Conservation (phyloP, 1,140 invertebrate genomes). For the Microplitis mediator region DNA sequence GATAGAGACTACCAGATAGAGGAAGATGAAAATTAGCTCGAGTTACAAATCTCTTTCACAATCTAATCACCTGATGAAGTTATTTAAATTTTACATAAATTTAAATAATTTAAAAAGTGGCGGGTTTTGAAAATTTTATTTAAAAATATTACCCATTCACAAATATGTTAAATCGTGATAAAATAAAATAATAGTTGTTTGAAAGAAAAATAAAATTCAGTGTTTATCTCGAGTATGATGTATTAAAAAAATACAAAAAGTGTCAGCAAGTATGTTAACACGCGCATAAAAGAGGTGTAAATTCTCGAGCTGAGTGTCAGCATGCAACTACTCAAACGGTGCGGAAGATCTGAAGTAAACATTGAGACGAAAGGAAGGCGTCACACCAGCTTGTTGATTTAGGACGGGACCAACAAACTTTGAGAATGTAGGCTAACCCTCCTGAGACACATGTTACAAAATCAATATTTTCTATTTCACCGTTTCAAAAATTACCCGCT, state of each 20-base stretch:
- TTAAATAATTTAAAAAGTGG: no score
- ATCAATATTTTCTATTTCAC: constrained; percentile 46
- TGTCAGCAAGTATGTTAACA: not conserved
- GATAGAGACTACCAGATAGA: not conserved
- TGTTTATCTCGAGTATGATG: not conserved
- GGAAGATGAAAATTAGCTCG: not conserved
- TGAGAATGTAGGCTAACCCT: constrained; percentile 41
- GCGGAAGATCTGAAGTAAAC: not conserved
- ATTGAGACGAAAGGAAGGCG: not conserved
- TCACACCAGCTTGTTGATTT: constrained; percentile 43
- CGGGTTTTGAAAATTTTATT: not conserved
- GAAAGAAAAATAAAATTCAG: not conserved
- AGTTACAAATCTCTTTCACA: not conserved
- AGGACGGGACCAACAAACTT: constrained; percentile 43
- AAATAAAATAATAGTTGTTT: not conserved
- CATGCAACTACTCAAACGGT: not conserved
- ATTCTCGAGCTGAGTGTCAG: not conserved
- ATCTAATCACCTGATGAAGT: no score
- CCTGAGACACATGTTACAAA: constrained; percentile 41
- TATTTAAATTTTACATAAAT: no score
- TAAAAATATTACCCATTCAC: not conserved
- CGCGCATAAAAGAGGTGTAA: not conserved
- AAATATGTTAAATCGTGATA: no score
- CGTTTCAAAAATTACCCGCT: not conserved
- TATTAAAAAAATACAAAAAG: not conserved